Conservation (phyloP, 1,140 invertebrate species). For the Luehdorfia chinensis region DNA sequence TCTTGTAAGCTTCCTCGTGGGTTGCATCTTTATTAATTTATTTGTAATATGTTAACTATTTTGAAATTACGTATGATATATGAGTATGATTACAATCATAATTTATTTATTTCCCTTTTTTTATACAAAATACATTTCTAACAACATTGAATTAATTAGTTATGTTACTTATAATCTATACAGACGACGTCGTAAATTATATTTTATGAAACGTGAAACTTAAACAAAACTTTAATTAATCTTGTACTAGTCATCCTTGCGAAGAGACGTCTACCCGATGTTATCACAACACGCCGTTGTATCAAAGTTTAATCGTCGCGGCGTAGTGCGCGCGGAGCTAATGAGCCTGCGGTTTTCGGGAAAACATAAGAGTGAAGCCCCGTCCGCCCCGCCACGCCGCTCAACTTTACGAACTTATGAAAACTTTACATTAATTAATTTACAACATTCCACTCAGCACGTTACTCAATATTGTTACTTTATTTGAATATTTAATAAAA, state of each 20-base stretch:
- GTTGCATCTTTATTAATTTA: too few relatives aligned
- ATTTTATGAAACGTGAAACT: constrained; percentile 16
- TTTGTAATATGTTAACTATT: too few relatives aligned
- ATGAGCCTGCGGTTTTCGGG: constrained; percentile 68
- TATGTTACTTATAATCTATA: too few relatives aligned
- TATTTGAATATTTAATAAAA: constrained; percentile 15
- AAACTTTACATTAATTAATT: constrained; percentile 66
- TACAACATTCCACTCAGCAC: constrained; percentile 22
- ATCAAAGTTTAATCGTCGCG: constrained; percentile 63
- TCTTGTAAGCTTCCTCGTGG: too few relatives aligned
- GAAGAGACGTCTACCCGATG: constrained; percentile 38
- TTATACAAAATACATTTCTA: too few relatives aligned
- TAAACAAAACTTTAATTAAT: constrained; percentile 59
- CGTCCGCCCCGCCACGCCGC: constrained; percentile 27
- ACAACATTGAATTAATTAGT: too few relatives aligned
- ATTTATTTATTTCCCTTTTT: too few relatives aligned
- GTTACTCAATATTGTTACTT: constrained; percentile 21
- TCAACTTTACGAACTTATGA: constrained; percentile 44
- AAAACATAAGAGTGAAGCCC: constrained; percentile 54
- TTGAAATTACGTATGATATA: too few relatives aligned
- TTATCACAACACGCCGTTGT: constrained; percentile 59
- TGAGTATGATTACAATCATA: too few relatives aligned
- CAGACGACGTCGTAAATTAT: constrained; percentile 9
- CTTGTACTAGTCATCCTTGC: constrained; percentile 31
- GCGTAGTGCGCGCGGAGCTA: constrained; percentile 66